Conservation (phyloP, 2,113 vertebrate species). For the Marmota monax region DNA sequence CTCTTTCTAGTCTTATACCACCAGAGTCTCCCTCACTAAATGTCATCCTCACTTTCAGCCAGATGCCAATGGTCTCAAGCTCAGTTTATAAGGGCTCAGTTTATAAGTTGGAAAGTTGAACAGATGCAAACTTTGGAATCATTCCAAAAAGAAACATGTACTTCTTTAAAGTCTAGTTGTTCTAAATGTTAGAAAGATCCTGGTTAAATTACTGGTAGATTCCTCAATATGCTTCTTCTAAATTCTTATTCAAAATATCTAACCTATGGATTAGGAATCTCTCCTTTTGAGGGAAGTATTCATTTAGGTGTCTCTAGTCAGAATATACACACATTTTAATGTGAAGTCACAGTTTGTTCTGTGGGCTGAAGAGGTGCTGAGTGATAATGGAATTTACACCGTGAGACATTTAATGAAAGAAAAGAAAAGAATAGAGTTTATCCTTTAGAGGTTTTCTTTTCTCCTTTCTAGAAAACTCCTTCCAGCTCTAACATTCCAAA, state of each 20-base stretch:
- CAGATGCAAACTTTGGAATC: background rate
- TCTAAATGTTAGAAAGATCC: background rate
- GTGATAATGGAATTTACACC: background rate
- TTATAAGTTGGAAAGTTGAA: background rate
- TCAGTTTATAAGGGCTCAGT: background rate
- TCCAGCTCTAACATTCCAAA: background rate
- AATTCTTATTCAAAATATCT: slow-evolving; percentile 18
- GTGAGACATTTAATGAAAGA: slow-evolving; percentile 16
- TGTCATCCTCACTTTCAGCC: background rate
- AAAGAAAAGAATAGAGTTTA: background rate
- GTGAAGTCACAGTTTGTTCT: background rate
- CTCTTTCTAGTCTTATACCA: background rate
- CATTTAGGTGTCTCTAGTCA: background rate
- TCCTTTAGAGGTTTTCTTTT: background rate
- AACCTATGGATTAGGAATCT: background rate
- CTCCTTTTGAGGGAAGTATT: background rate
- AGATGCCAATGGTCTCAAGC: background rate
- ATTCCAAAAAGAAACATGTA: background rate
- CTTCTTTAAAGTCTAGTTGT: background rate
- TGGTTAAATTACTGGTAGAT: background rate
- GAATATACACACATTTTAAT: background rate
- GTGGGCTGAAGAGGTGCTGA: background rate
- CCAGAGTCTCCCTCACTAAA: background rate
- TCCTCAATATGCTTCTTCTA: background rate
- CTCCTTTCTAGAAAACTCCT: background rate